Evolutionary conservation across 2,888 invertebrate species (phyloP).

Genomic region (Sphaerophoria rueppellii): DNA sequence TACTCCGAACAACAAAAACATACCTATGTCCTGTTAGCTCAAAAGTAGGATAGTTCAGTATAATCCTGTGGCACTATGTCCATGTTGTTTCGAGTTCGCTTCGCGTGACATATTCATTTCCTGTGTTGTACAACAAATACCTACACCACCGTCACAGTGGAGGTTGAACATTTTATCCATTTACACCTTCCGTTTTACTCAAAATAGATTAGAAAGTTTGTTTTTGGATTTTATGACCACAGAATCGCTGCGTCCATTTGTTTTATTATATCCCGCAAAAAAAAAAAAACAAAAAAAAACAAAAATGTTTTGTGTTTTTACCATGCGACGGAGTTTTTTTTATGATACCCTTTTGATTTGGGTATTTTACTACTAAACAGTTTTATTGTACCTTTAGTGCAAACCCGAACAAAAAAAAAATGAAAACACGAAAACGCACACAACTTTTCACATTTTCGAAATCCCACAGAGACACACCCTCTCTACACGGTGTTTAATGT

Average conservation of each 20-base stretch:
- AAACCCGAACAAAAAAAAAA: neutral
- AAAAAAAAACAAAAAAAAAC: conserved; percentile 16
- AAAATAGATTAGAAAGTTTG: conserved; percentile 67
- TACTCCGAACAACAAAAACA: conserved; percentile 5
- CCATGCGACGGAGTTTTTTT: conserved; percentile 43
- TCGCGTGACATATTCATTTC: conserved; percentile 48
- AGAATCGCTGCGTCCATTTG: conserved; percentile 65
- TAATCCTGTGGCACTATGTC: neutral
- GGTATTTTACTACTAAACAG: conserved; percentile 48
- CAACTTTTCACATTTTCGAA: conserved; percentile 64
- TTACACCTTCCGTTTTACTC: conserved; percentile 66
- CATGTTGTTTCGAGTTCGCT: conserved; percentile 13
- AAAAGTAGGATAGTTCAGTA: neutral
- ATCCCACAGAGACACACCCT: conserved; percentile 56
- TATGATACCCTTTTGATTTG: conserved; percentile 63
- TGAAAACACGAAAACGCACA: conserved; percentile 24
- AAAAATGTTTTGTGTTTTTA: conserved; percentile 52
- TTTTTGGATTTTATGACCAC: conserved; percentile 62
- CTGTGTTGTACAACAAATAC: conserved; percentile 36
- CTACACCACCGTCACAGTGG: neutral
- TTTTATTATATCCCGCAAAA: conserved; percentile 40
- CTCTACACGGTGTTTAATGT: conserved; percentile 1
- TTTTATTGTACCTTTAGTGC: conserved; percentile 49
- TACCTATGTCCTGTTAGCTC: neutral
- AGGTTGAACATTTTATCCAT: conserved; percentile 38